These are phyloP conservation scores for Tenodera sinensis DNA, from an alignment of 2,888 invertebrate species.

Conservation along the genomic window DNA sequence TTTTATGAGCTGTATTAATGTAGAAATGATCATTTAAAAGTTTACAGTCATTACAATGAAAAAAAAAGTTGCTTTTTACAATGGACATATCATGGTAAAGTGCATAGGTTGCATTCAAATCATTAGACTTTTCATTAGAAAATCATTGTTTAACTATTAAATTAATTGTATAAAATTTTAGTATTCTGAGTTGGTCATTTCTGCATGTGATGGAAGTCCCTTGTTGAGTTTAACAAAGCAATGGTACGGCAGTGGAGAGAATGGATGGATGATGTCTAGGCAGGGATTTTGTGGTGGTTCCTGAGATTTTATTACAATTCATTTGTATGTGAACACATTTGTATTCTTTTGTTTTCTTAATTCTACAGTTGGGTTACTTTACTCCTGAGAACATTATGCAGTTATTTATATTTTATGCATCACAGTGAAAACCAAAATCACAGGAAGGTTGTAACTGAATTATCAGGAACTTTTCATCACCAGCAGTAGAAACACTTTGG, in stretches of 20 bases:
- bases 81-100: too few species aligned
- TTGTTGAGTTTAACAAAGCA: background rate
- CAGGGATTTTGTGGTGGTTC: background rate
- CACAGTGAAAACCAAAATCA: background rate
- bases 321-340: background rate
- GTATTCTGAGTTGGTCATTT: background rate
- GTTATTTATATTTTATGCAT: background rate
- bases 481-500: background rate
- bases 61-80: background rate
- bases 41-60: background rate
- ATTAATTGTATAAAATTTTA: background rate
- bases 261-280: background rate
- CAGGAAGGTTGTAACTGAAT: background rate
- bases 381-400: background rate
- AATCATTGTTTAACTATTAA: too few species aligned
- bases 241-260: background rate
- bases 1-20: background rate
- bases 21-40: background rate
- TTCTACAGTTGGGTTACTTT: background rate
- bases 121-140: too few species aligned
- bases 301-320: background rate
- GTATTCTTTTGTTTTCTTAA: too few species aligned
- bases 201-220: background rate
- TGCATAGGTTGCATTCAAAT: too few species aligned
- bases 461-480: background rate